phyloP scores from a whole-genome alignment of 1,140 invertebrate species.

The Sycophaga agraensis region DNA sequence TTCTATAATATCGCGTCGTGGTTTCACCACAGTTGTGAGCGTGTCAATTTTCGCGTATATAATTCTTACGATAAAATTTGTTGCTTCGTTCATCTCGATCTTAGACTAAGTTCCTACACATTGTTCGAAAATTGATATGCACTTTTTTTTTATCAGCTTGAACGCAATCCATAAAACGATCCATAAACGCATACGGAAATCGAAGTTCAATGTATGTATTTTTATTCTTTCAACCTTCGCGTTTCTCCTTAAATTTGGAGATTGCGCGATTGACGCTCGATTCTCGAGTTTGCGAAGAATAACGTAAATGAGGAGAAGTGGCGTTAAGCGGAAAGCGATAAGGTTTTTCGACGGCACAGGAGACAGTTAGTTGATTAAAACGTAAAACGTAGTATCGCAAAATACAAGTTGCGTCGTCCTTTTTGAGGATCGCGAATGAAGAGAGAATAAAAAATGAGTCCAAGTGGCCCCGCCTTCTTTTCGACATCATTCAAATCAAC shows the following conservation, averaged over 20 bases:
- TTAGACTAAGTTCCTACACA: no score
- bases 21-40: not conserved
- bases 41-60: conserved; percentile 1
- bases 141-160: no score
- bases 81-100: not conserved
- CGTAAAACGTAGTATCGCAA: not conserved
- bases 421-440: conserved; percentile 1
- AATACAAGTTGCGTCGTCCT: no score
- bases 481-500: no score
- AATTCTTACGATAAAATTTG: not conserved
- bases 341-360: no score
- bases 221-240: not conserved
- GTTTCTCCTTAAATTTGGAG: not conserved
- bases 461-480: no score
- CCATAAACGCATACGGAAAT: no score
- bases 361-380: not conserved
- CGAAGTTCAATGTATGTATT: no score
- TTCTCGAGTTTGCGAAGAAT: not conserved
- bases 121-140: not conserved
- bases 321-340: not conserved
- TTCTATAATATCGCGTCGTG: not conserved
- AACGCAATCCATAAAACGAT: no score
- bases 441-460: no score
- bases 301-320: not conserved
- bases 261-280: not conserved